These are phyloP conservation scores for Theodoxus fluviatilis DNA, from an alignment of 2,888 invertebrate genomes.

Conservation along the genomic window DNA sequence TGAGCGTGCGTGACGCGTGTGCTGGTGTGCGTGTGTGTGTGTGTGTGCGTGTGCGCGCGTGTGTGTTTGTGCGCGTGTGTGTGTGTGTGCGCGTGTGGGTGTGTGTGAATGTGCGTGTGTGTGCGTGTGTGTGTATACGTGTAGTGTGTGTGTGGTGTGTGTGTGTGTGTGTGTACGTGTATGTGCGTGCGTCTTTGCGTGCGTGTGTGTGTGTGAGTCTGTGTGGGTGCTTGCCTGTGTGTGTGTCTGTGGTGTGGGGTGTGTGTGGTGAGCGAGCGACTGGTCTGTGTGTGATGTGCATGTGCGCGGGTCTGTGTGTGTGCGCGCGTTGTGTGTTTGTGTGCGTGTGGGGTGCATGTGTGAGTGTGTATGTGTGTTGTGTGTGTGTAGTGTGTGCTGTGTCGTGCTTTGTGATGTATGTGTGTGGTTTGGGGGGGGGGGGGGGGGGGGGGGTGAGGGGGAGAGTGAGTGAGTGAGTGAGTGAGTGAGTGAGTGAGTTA, in stretches of 20 bases:
- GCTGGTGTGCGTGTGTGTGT: neutral
- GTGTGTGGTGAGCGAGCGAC: neutral
- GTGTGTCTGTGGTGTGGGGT: neutral
- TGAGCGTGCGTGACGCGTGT: neutral
- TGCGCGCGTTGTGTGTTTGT: too few species aligned
- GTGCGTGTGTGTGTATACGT: constrained; percentile 1
- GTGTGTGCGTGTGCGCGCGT: neutral
- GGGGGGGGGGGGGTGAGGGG: too few species aligned
- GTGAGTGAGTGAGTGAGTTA: too few species aligned
- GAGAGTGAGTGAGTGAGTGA: too few species aligned
- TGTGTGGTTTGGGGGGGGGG: too few species aligned
- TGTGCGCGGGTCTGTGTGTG: too few species aligned
- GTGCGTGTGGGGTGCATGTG: too few species aligned
- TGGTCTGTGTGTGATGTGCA: neutral
- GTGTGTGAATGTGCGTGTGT: constrained; percentile 1
- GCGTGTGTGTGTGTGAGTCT: neutral
- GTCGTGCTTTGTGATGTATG: too few species aligned
- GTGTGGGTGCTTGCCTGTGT: neutral
- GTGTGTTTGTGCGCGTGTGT: neutral
- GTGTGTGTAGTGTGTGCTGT: too few species aligned
- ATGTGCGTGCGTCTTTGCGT: neutral
- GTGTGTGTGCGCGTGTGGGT: neutral
- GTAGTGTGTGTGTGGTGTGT: neutral
- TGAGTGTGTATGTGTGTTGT: too few species aligned
- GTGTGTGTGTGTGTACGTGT: neutral